phyloP scores from a whole-genome alignment of 2,113 vertebrate genomes.

The Mastomys natalensis region DNA sequence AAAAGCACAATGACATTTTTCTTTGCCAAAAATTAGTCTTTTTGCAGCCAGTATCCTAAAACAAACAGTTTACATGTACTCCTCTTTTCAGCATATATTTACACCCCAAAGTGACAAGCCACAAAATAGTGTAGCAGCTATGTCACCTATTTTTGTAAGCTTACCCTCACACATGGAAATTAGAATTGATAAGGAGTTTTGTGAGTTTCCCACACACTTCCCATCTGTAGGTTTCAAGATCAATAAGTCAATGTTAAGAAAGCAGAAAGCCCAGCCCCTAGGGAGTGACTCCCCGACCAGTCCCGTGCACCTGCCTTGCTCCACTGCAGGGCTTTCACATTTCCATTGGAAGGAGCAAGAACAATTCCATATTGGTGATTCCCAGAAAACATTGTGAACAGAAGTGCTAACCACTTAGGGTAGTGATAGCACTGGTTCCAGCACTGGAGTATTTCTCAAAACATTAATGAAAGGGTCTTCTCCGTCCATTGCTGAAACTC shows the following conservation, averaged over 20 bases:
- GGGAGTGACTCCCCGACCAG: not conserved
- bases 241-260: constrained; percentile 27
- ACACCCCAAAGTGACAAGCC: not conserved
- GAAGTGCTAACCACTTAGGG: not conserved
- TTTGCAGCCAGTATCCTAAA: constrained; percentile 14
- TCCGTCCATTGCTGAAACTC: not conserved
- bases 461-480: not conserved
- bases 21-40: not conserved
- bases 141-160: not conserved
- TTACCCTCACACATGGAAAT: not conserved
- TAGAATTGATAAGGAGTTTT: constrained; percentile 5
- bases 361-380: not conserved
- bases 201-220: constrained; percentile 7
- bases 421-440: not conserved
- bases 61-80: not conserved
- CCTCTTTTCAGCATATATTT: constrained; percentile 10
- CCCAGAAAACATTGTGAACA: not conserved
- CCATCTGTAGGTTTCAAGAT: not conserved
- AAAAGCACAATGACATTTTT: not conserved
- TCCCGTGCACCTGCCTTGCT: not conserved
- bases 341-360: not conserved
- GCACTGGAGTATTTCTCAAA: constrained; percentile 12
- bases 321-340: not conserved
- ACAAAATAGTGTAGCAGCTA: not conserved
- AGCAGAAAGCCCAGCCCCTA: not conserved